phyloP scores from a whole-genome alignment of 2,888 invertebrate genomes.

The Zele albiditarsus region DNA sequence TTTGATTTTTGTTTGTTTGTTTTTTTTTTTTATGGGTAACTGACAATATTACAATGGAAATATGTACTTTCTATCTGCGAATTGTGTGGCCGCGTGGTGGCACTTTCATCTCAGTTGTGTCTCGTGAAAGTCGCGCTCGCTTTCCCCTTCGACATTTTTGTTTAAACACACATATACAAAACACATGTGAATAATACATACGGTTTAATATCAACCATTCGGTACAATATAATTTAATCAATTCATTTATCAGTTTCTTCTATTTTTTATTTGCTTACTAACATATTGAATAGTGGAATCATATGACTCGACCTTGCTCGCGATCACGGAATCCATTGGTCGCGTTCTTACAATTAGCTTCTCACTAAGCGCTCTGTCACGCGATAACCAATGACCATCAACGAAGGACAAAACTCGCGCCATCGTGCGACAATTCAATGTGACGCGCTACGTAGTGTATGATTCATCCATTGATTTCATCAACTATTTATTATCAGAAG shows the following conservation, averaged over 20 bases:
- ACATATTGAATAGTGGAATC: neutral
- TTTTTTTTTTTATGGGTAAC: too few species aligned
- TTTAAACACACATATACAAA: neutral
- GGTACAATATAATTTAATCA: too few species aligned
- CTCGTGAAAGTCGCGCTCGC: slow-evolving; percentile 17
- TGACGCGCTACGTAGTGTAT: slow-evolving; percentile 40
- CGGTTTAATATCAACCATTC: neutral
- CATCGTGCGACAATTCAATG: slow-evolving; percentile 26
- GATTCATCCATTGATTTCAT: slow-evolving; percentile 65
- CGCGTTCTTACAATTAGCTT: slow-evolving; percentile 48
- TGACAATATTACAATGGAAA: neutral
- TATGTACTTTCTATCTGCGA: slow-evolving; percentile 19
- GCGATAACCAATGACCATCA: slow-evolving; percentile 52
- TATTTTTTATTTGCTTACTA: neutral
- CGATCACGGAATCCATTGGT: slow-evolving; percentile 50
- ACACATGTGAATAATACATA: neutral
- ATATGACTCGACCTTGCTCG: slow-evolving; percentile 49
- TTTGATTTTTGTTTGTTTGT: too few species aligned
- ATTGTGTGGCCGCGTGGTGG: neutral
- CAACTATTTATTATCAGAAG: slow-evolving; percentile 50
- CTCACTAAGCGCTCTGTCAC: slow-evolving; percentile 47
- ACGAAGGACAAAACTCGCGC: slow-evolving; percentile 38
- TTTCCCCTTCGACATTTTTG: slow-evolving; percentile 22
- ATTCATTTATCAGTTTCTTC: neutral
- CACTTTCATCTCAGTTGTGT: slow-evolving; percentile 23